phyloP scores from a whole-genome alignment of 2,888 invertebrate genomes.

The Heteromurus nitidus region DNA sequence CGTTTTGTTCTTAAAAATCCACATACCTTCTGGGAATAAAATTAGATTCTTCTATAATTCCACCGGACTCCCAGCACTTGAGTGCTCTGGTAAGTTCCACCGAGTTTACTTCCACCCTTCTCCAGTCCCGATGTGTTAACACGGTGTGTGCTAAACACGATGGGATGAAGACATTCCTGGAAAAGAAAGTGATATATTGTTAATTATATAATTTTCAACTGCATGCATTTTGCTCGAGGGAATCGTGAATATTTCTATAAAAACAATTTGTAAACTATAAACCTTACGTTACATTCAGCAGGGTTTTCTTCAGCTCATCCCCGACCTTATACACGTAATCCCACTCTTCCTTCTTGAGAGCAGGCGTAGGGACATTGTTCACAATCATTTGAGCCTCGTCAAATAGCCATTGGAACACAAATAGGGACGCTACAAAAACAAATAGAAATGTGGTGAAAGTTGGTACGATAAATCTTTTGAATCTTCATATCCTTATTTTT shows the following conservation, averaged over 20 bases:
- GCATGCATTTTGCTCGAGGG: not conserved
- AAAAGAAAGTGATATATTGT: not conserved
- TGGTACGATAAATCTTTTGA: no score
- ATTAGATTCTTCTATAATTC: constrained; percentile 70
- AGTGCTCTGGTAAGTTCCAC: constrained; percentile 89
- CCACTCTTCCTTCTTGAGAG: constrained; percentile 90
- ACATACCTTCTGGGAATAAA: constrained; percentile 68
- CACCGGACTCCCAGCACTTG: constrained; percentile 86
- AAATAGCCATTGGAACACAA: constrained; percentile 95
- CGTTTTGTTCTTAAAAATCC: no score
- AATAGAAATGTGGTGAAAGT: no score
- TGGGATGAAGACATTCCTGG: constrained; percentile 89
- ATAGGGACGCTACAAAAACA: constrained; percentile 84
- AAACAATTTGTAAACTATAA: constrained; percentile 3
- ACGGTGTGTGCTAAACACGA: constrained; percentile 95
- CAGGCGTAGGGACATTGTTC: constrained; percentile 92
- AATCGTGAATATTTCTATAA: not conserved
- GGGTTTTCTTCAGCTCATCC: constrained; percentile 86
- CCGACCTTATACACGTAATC: constrained; percentile 94
- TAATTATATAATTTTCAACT: no score
- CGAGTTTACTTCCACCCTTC: constrained; percentile 88
- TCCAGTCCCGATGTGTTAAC: constrained; percentile 91
- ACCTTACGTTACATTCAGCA: constrained; percentile 85
- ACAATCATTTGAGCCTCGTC: constrained; percentile 96
- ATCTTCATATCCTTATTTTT: no score